phyloP scores from a whole-genome alignment of 2,888 invertebrate genomes.

The Synergus umbraculus region DNA sequence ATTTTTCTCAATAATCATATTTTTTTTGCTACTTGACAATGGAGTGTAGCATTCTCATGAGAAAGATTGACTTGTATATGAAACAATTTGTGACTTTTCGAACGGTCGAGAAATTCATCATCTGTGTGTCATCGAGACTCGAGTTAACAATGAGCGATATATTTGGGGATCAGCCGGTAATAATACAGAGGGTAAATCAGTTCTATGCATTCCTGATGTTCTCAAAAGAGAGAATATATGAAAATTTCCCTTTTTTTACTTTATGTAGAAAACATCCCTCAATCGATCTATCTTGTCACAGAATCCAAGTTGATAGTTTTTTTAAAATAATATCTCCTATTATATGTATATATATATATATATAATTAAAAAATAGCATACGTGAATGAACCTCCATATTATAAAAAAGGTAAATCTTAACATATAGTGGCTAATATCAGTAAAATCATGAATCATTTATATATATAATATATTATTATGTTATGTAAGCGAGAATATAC shows the following conservation, averaged over 20 bases:
- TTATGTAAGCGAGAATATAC: not conserved
- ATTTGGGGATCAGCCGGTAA: constrained; percentile 38
- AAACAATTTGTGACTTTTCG: constrained; percentile 61
- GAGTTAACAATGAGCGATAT: constrained; percentile 55
- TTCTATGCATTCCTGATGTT: constrained; percentile 21
- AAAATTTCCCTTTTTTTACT: not conserved
- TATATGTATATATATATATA: too few species aligned
- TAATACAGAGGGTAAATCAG: constrained; percentile 29
- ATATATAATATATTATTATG: too few species aligned
- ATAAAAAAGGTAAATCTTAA: not conserved
- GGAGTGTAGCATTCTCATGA: not conserved
- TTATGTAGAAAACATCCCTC: not conserved
- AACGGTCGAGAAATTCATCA: constrained; percentile 61
- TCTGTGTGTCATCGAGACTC: constrained; percentile 60
- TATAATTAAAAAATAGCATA: not conserved
- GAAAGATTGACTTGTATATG: not conserved
- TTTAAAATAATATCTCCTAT: not conserved
- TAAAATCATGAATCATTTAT: not conserved
- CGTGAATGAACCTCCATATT: not conserved
- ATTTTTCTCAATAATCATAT: too few species aligned
- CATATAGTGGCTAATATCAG: not conserved
- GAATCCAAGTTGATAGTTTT: not conserved
- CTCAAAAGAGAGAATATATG: not conserved
- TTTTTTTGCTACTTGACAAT: not conserved
- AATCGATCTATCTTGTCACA: constrained; percentile 56